Percentiles rank a stretch among this genome's conserved stretches.
phyloP scores from a whole-genome alignment of 2,113 vertebrate genomes.

The Anarhynchus alexandrinus region DNA sequence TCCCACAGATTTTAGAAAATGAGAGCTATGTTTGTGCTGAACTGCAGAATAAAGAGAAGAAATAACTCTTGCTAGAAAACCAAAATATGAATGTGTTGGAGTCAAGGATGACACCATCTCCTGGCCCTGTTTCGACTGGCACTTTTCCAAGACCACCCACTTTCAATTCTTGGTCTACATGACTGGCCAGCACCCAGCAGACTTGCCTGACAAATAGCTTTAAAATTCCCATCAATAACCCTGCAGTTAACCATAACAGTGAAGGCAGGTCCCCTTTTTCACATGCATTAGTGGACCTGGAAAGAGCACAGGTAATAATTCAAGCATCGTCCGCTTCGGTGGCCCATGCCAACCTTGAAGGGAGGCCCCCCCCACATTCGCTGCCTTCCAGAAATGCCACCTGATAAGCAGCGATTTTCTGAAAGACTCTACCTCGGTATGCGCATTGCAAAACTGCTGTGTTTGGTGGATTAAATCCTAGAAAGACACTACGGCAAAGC shows the following conservation, averaged over 20 bases:
- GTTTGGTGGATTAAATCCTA: not conserved
- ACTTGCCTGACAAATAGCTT: not conserved
- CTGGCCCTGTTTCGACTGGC: slow-evolving; percentile 1
- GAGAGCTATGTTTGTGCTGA: not conserved
- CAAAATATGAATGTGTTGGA: slow-evolving; percentile 1
- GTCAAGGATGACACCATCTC: slow-evolving; percentile 49
- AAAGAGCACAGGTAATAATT: not conserved
- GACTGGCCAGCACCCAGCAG: slow-evolving; percentile 1
- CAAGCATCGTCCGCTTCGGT: accelerated
- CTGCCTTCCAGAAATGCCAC: not conserved
- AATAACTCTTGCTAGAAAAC: slow-evolving; percentile 21
- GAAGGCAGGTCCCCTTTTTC: not conserved
- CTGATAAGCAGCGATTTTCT: not conserved
- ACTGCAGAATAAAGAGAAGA: slow-evolving; percentile 8
- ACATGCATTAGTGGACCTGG: not conserved
- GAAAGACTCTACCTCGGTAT: not conserved
- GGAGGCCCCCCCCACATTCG: not conserved
- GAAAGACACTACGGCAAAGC: not conserved
- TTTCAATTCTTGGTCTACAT: not conserved
- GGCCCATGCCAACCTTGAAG: not conserved
- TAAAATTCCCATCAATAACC: slow-evolving; percentile 18
- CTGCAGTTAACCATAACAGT: slow-evolving; percentile 2
- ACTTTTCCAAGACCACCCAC: slow-evolving; percentile 51
- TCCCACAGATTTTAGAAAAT: not conserved
- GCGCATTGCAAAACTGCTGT: not conserved